These are phyloP conservation scores for Ecdyonurus torrentis DNA, from an alignment of 2,888 invertebrate genomes.

Conservation along the genomic window DNA sequence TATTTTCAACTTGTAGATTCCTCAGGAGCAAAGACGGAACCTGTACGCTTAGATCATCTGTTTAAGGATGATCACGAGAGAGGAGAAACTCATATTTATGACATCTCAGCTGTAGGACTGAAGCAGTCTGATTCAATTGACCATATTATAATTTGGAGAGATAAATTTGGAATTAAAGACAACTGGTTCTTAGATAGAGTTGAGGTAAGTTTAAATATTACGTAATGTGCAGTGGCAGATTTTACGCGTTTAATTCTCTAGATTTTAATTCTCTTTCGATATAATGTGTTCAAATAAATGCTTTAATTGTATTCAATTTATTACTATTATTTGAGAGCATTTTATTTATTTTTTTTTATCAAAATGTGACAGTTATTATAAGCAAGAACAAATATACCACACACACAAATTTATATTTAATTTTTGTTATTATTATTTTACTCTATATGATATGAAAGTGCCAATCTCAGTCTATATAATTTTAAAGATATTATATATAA, in stretches of 20 bases:
- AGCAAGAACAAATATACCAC: too few relatives aligned
- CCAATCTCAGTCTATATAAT: too few relatives aligned
- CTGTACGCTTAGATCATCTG: not conserved
- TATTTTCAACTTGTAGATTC: not conserved
- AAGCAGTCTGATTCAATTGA: not conserved
- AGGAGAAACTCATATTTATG: not conserved
- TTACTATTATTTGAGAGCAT: not conserved
- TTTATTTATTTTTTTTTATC: too few relatives aligned
- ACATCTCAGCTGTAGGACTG: not conserved
- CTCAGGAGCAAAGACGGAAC: not conserved
- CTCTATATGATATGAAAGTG: too few relatives aligned
- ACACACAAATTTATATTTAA: too few relatives aligned
- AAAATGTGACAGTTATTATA: too few relatives aligned
- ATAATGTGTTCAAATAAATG: not conserved
- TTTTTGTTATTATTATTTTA: too few relatives aligned
- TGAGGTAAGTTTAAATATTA: not conserved
- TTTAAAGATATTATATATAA: too few relatives aligned
- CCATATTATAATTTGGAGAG: not conserved
- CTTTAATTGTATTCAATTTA: not conserved
- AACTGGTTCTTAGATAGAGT: not conserved
- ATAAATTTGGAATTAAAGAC: not conserved
- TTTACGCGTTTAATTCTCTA: too few relatives aligned
- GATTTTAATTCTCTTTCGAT: not conserved
- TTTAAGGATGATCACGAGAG: not conserved
- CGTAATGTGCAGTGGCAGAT: too few relatives aligned